A percentile compares a stretch with the other conserved stretches of the same genome.
Evolutionary conservation across 1,140 invertebrate genomes (phyloP).

Genomic region (Danaus melanippus): DNA sequence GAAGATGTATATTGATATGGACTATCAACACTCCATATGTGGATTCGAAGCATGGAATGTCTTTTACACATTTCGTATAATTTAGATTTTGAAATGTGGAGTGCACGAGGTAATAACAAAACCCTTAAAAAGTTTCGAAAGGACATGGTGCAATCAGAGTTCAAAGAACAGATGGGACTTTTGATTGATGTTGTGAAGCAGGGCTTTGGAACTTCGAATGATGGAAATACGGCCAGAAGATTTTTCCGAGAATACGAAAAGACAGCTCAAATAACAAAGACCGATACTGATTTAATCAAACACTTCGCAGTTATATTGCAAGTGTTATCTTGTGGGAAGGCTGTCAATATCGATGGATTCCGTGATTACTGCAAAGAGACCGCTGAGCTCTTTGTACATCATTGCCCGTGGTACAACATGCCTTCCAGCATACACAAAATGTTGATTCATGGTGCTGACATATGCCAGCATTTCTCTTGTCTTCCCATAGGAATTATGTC

Average conservation of each 20-base stretch:
- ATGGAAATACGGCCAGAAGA: constrained; percentile 18
- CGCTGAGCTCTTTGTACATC: constrained; percentile 14
- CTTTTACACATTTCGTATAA: constrained; percentile 21
- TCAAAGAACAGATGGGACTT: too few species aligned
- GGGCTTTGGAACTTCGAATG: constrained; percentile 20
- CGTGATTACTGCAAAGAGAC: constrained; percentile 21
- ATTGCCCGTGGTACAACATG: constrained; percentile 22
- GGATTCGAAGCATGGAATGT: constrained; percentile 23
- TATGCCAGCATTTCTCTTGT: constrained; percentile 13
- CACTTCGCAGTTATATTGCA: constrained; percentile 2
- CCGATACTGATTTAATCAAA: constrained; percentile 17
- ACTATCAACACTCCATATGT: constrained; percentile 17
- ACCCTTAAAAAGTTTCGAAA: constrained; percentile 11
- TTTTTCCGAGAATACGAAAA: constrained; percentile 17
- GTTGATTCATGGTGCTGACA: constrained; percentile 12
- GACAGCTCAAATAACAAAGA: constrained; percentile 24
- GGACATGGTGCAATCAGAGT: constrained; percentile 6
- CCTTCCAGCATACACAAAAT: constrained; percentile 21
- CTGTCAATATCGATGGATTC: constrained; percentile 20
- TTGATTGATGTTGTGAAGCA: too few species aligned
- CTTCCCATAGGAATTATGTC: too few species aligned
- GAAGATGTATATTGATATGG: constrained; percentile 18
- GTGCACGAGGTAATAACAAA: too few species aligned
- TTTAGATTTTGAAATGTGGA: constrained; percentile 17
- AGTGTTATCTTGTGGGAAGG: constrained; percentile 19